These are phyloP conservation scores for Ceyx cyanopectus DNA, from an alignment of 2,113 vertebrate species.

Conservation along the genomic window DNA sequence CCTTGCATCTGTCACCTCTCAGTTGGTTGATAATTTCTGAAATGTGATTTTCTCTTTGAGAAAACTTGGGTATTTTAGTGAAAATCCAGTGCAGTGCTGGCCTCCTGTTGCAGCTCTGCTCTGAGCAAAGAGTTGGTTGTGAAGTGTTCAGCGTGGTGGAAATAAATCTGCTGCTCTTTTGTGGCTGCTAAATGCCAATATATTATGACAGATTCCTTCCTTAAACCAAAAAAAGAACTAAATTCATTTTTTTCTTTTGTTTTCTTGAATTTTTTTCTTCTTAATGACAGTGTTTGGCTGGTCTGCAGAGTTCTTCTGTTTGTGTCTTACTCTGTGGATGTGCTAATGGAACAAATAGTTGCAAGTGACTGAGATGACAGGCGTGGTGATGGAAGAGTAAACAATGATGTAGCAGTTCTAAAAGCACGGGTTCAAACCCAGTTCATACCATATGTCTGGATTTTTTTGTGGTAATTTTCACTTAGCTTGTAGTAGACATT, in stretches of 20 bases:
- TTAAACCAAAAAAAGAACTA: neutral
- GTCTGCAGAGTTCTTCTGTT: neutral
- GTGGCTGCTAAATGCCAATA: neutral
- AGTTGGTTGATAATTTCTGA: neutral
- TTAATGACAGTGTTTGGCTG: neutral
- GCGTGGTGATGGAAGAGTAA: slow-evolving; percentile 19
- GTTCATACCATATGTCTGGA: slow-evolving; percentile 45
- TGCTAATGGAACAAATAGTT: slow-evolving; percentile 35
- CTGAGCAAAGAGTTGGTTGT: neutral
- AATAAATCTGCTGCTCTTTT: neutral
- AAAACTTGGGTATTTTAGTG: fast-evolving
- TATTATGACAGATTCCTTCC: slow-evolving; percentile 1
- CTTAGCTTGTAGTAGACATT: slow-evolving; percentile 32
- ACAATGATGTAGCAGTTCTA: slow-evolving; percentile 54
- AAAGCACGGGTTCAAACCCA: slow-evolving; percentile 8
- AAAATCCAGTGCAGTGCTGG: neutral
- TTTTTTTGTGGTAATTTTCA: neutral
- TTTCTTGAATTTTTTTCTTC: neutral
- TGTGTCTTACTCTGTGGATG: neutral
- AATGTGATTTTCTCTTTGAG: neutral
- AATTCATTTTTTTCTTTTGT: neutral
- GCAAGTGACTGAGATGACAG: neutral
- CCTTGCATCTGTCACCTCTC: fast-evolving
- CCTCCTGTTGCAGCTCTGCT: neutral
- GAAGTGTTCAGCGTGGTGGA: neutral